Percentiles rank a stretch among this genome's conserved stretches.
Conservation (phyloP, 2,113 vertebrate species). For the Cettia cetti region DNA sequence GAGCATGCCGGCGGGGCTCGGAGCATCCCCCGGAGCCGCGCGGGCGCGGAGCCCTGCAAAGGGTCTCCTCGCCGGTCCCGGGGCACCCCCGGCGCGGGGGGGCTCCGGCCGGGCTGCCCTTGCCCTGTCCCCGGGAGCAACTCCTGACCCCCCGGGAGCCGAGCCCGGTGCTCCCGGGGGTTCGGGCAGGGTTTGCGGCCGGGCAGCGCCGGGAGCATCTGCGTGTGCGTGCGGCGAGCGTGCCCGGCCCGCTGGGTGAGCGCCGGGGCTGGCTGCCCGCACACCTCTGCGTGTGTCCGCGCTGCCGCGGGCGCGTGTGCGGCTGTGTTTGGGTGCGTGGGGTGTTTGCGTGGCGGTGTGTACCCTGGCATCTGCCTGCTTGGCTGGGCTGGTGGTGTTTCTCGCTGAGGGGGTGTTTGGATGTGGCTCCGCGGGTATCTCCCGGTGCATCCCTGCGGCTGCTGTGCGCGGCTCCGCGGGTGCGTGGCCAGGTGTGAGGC, state of each 20-base stretch:
- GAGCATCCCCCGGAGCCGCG: too few species aligned
- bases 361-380: constrained; percentile 47
- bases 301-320: background rate
- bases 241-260: background rate
- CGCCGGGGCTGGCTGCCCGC: background rate
- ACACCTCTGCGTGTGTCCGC: background rate
- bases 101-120: too few species aligned
- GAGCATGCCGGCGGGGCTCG: too few species aligned
- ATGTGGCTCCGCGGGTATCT: constrained; percentile 7
- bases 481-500: background rate
- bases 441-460: background rate
- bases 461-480: background rate
- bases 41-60: too few species aligned
- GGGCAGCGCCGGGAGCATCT: too few species aligned
- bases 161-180: too few species aligned
- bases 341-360: constrained; percentile 28
- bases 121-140: too few species aligned
- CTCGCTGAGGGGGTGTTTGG: constrained; percentile 44
- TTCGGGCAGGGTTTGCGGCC: too few species aligned
- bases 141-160: too few species aligned
- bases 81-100: too few species aligned
- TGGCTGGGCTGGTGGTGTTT: constrained; percentile 26
- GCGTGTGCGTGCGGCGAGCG: background rate
- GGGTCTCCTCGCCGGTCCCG: too few species aligned
- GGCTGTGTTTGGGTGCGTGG: constrained; percentile 56